phyloP scores from a whole-genome alignment of 2,797 vertebrate species.

The Sparidentex hasta region DNA sequence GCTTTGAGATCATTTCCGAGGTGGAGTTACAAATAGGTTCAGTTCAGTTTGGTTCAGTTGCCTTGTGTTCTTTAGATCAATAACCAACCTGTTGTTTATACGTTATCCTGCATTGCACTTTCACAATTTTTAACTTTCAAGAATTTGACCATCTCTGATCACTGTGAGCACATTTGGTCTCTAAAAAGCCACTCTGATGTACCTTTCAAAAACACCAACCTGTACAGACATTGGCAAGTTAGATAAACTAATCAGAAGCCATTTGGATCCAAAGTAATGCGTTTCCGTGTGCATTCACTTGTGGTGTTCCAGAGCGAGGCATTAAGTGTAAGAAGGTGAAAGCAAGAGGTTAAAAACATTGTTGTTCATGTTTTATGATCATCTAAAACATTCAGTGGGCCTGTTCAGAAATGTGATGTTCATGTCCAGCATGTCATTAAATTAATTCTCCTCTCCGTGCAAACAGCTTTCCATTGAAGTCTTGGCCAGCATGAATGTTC shows the following conservation, averaged over 20 bases:
- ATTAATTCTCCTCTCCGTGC: neutral
- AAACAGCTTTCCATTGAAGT: constrained; percentile 7
- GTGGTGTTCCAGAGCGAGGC: neutral
- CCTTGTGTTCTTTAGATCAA: neutral
- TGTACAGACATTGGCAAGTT: neutral
- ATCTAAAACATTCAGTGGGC: neutral
- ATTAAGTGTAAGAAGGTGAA: neutral
- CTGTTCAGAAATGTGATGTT: neutral
- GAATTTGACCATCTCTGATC: neutral
- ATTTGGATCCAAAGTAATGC: neutral
- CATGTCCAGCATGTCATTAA: neutral
- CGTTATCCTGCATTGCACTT: neutral
- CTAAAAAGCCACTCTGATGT: neutral
- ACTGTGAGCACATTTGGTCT: neutral
- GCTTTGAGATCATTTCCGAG: neutral
- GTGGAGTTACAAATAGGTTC: neutral
- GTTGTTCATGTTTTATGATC: neutral
- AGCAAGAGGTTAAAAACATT: neutral
- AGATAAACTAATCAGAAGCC: neutral
- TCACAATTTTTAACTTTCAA: neutral
- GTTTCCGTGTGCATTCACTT: neutral
- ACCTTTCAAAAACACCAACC: neutral
- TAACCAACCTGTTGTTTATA: neutral
- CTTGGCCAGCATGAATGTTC: constrained; percentile 14
- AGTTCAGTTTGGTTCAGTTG: neutral